Evolutionary conservation across 1,140 invertebrate species (phyloP).

Genomic region (Conopomorpha cramerella): DNA sequence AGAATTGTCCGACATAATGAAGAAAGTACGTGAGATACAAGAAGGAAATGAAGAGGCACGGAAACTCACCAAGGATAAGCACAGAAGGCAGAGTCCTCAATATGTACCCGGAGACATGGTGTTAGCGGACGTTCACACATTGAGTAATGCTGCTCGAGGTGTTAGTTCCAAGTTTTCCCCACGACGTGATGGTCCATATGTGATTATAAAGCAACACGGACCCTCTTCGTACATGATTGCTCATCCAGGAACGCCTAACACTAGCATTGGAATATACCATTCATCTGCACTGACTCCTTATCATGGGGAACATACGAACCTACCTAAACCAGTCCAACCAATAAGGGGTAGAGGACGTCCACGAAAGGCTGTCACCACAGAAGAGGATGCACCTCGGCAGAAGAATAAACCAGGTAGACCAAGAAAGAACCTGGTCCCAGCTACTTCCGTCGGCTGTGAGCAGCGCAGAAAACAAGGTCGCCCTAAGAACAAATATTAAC

Average conservation of each 20-base stretch:
- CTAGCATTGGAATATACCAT: background rate
- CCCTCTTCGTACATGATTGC: background rate
- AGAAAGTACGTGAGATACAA: slow-evolving; percentile 5
- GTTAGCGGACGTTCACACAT: slow-evolving; percentile 12
- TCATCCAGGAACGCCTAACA: background rate
- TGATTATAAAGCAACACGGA: background rate
- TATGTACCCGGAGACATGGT: slow-evolving; percentile 12
- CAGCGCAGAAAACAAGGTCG: no score
- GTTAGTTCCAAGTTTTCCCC: background rate
- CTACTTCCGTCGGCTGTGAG: no score
- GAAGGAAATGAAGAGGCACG: background rate
- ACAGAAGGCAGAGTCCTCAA: slow-evolving; percentile 2
- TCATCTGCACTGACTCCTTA: background rate
- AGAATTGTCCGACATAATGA: slow-evolving; percentile 1
- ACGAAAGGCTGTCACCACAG: background rate
- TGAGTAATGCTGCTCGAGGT: slow-evolving; percentile 1
- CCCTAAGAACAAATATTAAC: no score
- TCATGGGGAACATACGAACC: background rate
- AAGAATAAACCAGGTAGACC: background rate
- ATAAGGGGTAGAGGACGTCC: background rate
- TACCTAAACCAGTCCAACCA: background rate
- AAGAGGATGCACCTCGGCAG: background rate
- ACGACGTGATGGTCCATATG: background rate
- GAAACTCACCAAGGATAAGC: slow-evolving; percentile 3
- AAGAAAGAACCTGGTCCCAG: background rate